Conservation (phyloP, 2,888 invertebrate genomes). For the Polydrusus pterygomalis region DNA sequence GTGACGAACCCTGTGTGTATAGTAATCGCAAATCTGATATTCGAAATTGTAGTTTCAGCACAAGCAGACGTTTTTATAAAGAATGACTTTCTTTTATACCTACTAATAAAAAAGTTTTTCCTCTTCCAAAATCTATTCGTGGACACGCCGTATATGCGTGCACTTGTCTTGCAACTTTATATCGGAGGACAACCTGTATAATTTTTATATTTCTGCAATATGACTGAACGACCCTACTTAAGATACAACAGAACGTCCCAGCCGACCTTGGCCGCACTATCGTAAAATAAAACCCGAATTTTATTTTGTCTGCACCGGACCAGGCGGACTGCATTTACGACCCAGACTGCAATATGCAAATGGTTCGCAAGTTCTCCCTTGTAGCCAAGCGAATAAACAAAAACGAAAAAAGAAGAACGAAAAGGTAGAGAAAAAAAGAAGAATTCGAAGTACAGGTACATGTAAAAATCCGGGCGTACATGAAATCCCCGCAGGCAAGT, state of each 20-base stretch:
- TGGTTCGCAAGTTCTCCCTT: conserved; percentile 37
- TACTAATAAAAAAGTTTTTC: too few relatives aligned
- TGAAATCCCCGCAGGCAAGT: conserved; percentile 17
- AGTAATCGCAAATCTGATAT: too few relatives aligned
- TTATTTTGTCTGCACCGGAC: conserved; percentile 44
- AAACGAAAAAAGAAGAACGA: not conserved
- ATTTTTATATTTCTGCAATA: not conserved
- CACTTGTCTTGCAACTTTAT: too few relatives aligned
- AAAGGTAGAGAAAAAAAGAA: conserved; percentile 35
- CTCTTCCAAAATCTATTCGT: too few relatives aligned
- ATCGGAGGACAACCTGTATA: not conserved
- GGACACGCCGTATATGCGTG: too few relatives aligned
- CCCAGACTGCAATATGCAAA: conserved; percentile 50
- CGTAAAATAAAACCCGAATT: conserved; percentile 48
- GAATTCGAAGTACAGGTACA: conserved; percentile 50
- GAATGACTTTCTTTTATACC: too few relatives aligned
- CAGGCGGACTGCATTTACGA: conserved; percentile 29
- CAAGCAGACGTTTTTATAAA: too few relatives aligned
- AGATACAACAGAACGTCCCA: conserved; percentile 15
- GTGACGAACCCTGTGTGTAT: too few relatives aligned
- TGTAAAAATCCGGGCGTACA: conserved; percentile 41
- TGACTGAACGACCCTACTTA: conserved; percentile 10
- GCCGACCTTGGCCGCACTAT: conserved; percentile 44
- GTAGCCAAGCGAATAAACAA: conserved; percentile 7
- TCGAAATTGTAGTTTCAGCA: too few relatives aligned